Base-by-base conservation (phyloP, 1,140 invertebrate genomes). In the Paralvinella palmiformis region DNA sequence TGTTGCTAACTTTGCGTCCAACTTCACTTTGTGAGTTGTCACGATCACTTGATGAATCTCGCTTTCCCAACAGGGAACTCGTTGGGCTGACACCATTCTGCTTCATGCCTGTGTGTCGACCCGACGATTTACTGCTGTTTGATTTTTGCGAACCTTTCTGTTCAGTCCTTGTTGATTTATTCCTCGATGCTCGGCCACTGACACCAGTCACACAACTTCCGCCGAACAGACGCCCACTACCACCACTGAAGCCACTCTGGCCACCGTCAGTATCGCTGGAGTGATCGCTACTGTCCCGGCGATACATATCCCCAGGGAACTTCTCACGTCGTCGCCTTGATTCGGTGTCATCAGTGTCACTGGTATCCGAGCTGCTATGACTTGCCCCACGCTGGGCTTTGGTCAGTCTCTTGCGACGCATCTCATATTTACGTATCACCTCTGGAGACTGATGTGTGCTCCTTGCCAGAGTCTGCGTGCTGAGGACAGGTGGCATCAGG, bases 301-400 rank as follows among this genome's bases (percentile, higher is more conserved):
- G 68, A 59, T 75, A 73, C 64, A 79, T 74, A 52, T 77, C 74
- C 32, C 83, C 83, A 45, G 88, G 81, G 77, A 89, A 90, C 52
- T 90, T 86, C 22, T 88, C 87, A 31, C 88, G 80, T 70, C 91
- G 91, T 72, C 91, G 90, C 22, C 88, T 84, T 50, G 84, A 84
- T 74, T 93, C 91, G 41, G 88, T 89, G 71, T 94, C 92, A 77
- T 94, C 91, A 2, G 73, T 78, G 76, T 95, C 92, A 53, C 90
- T 92, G 4, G 91, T 89, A 75, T 93, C 91, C 0, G 91, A 94
- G 56, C 90, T 91, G 69, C 90, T 91, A 73, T 91, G 92, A 5
- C 90, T 92, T 1, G 91, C 88, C 5, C 90, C 91, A 20, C 91
- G 83, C 5, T 87, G 85, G 73, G 90, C 89, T 63, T 88, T 86